These are phyloP conservation scores for Enteromius trimaculatus DNA, from an alignment of 2,797 vertebrate species.

Conservation along the genomic window DNA sequence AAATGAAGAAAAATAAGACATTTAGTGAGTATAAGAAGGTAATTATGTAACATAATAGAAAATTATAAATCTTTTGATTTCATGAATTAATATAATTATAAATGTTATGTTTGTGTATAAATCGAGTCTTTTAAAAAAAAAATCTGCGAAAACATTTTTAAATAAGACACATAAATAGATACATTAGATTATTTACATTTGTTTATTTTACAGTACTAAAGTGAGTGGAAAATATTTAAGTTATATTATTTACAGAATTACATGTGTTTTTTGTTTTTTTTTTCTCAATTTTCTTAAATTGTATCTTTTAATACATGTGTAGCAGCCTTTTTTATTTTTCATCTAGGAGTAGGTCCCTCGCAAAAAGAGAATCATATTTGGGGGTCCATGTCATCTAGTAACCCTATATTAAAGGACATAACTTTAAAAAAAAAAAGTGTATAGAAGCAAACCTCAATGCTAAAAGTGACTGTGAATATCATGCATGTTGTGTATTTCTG, in stretches of 20 bases:
- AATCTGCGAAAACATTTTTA: too few species aligned
- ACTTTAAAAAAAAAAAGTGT: neutral
- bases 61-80: too few species aligned
- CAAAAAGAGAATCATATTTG: neutral
- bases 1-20: neutral
- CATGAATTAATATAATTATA: too few species aligned
- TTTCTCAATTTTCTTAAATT: too few species aligned
- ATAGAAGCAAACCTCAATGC: neutral
- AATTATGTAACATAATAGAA: neutral
- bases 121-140: neutral
- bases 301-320: neutral
- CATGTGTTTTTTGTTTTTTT: accelerated
- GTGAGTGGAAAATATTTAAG: too few species aligned
- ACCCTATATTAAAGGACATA: neutral
- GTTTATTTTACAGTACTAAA: too few species aligned
- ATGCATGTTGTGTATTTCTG: neutral
- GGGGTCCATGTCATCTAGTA: neutral
- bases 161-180: too few species aligned
- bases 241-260: too few species aligned
- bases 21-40: neutral
- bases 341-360: neutral
- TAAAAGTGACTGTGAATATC: neutral
- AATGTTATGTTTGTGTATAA: too few species aligned
- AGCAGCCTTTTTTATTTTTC: neutral
- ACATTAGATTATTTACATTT: too few species aligned